Conservation (phyloP, 2,113 vertebrate genomes). For the Marcusenius ussheri region DNA sequence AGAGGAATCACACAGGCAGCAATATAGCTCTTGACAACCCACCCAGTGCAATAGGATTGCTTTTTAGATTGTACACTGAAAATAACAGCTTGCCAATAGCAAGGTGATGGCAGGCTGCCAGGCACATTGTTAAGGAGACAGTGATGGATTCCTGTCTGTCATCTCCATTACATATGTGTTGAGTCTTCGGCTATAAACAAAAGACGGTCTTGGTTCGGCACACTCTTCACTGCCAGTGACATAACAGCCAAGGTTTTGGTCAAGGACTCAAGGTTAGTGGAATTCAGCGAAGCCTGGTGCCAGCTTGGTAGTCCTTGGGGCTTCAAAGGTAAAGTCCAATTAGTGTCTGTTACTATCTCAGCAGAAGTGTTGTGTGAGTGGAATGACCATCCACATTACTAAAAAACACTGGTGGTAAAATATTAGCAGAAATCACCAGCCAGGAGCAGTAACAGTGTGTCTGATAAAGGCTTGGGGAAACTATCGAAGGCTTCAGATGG, state of each 20-base stretch:
- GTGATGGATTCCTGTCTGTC: background rate
- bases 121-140: background rate
- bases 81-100: slow-evolving; percentile 2
- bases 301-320: background rate
- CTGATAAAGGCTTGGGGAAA: background rate
- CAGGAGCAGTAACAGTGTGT: background rate
- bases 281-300: background rate
- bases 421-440: background rate
- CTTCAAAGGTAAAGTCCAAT: background rate
- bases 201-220: background rate
- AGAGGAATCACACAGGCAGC: background rate
- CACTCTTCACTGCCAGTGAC: background rate
- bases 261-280: background rate
- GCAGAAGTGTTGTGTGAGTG: background rate
- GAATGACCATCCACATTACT: background rate
- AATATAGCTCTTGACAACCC: slow-evolving; percentile 15
- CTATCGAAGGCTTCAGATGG: background rate
- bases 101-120: background rate
- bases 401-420: background rate
- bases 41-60: slow-evolving; percentile 17
- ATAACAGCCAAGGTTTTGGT: background rate
- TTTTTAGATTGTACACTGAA: slow-evolving; percentile 10
- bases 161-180: background rate
- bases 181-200: background rate
- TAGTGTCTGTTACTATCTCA: background rate